Percentiles rank a stretch among this genome's conserved stretches.
phyloP scores from a whole-genome alignment of 2,113 vertebrate species.

The Dinomys branickii region DNA sequence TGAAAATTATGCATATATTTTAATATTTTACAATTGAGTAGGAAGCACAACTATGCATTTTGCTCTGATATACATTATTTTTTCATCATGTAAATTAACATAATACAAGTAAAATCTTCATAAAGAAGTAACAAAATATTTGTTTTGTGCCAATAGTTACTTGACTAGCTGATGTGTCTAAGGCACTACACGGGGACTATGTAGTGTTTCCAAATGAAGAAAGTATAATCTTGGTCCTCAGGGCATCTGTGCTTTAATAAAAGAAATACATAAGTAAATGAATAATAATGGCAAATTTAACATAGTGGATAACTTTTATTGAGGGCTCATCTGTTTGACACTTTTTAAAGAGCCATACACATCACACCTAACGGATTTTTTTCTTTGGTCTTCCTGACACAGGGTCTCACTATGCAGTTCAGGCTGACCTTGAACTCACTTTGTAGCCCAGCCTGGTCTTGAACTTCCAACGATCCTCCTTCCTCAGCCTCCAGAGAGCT shows the following conservation, averaged over 20 bases:
- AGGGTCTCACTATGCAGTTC: too few relatives aligned
- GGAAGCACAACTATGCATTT: constrained; percentile 27
- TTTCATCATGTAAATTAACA: constrained; percentile 5
- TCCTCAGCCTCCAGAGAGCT: too few relatives aligned
- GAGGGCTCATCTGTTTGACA: neutral
- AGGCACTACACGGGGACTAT: neutral
- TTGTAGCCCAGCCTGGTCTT: too few relatives aligned
- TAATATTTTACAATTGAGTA: constrained; percentile 51
- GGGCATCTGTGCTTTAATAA: constrained; percentile 4
- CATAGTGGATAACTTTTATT: constrained; percentile 39
- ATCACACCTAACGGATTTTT: neutral
- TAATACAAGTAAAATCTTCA: neutral
- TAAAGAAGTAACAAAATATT: neutral
- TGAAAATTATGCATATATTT: constrained; percentile 66
- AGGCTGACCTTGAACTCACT: too few relatives aligned
- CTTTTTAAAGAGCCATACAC: neutral
- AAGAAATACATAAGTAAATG: constrained; percentile 35
- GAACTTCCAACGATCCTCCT: too few relatives aligned
- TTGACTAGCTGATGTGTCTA: constrained; percentile 23
- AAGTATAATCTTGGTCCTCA: neutral
- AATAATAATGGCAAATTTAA: constrained; percentile 45
- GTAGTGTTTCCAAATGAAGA: neutral
- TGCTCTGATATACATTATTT: constrained; percentile 2
- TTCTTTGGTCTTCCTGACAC: too few relatives aligned
- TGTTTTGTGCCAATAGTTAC: neutral